These are phyloP conservation scores for Cliona cf. orientalis DNA, from an alignment of 37 sponge, comb jelly and placozoan genomes.

Conservation along the genomic window DNA sequence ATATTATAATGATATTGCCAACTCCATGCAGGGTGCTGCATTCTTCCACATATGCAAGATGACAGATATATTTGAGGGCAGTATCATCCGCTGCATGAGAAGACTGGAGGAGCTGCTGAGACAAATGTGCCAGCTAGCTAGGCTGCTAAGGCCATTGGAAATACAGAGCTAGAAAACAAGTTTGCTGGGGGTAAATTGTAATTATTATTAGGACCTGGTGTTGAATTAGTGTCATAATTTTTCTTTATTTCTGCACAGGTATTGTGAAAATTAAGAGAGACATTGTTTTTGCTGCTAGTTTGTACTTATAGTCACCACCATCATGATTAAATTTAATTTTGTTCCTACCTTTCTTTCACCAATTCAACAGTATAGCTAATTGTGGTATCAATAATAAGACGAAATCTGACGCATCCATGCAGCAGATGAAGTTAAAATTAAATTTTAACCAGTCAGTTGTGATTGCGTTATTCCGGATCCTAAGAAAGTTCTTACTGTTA, in stretches of 20 bases:
- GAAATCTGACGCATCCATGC: too few relatives aligned
- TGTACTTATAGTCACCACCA: constrained; percentile 90
- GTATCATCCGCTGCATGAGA: constrained; percentile 95
- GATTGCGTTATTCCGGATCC: too few relatives aligned
- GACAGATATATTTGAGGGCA: constrained; percentile 97
- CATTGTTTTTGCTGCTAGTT: constrained; percentile 99
- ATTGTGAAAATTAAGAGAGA: constrained; percentile 96
- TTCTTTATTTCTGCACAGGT: constrained; percentile 46
- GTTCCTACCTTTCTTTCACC: too few relatives aligned
- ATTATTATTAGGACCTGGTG: neutral
- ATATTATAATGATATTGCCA: neutral
- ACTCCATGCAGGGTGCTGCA: constrained; percentile 85
- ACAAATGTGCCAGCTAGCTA: constrained; percentile 97
- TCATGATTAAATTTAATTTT: too few relatives aligned
- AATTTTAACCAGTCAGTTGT: too few relatives aligned
- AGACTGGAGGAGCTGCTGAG: constrained; percentile 94
- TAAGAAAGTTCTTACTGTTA: too few relatives aligned
- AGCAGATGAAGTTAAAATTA: too few relatives aligned
- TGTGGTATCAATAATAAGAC: too few relatives aligned
- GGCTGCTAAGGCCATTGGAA: constrained; percentile 97
- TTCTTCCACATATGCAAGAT: constrained; percentile 97
- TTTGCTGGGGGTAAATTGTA: constrained; percentile 72
- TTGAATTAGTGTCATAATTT: neutral
- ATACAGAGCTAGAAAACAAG: constrained; percentile 94
- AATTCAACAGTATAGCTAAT: too few relatives aligned